Evolutionary conservation across 2,113 vertebrate genomes (phyloP), one percentile per base, ranked within the genome.

Genomic region (Pyrgilauda ruficollis): DNA sequence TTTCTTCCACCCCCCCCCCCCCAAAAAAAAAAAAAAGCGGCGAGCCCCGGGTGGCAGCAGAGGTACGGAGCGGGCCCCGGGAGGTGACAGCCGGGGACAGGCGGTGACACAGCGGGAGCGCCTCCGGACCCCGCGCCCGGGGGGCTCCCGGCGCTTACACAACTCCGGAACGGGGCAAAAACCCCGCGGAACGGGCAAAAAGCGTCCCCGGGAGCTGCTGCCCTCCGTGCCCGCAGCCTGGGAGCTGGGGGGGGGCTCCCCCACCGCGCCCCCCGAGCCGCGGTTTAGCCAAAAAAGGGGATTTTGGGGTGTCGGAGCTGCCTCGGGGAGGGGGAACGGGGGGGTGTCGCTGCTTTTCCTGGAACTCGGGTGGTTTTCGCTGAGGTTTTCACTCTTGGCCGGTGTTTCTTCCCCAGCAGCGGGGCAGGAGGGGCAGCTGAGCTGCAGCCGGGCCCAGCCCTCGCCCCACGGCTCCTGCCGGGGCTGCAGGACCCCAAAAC

Each of bases 311-410:
- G 7, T 5, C 1, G 19, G 35, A 22, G 47, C 22, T 3, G 47
- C 33, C 63, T 2, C 17, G 22, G n/a, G n/a, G n/a, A n/a, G n/a
- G n/a, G n/a, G n/a, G n/a, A n/a, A n/a, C 27, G 37, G 7, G 28
- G 33, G 50, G 62, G 6, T 5, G 8, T 0, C 3, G 61, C 0
- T 15, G 61, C 24, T 8, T 58, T 35, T 20, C 30, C 31, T 13
- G 30, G 7, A 8, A 7, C 10, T 50, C 15, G 0, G 1, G 20
- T 13, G 24, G 8, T 50, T 69, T 59, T 17, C 3, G 0, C 3
- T 3, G 28, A 43, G 11, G 7, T 23, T 37, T 23, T 52, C 1
- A 14, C 27, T 35, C 1, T 37, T 15, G 27, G 6, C 6, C 0
- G 46, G 15, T 0, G 4, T 10, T 77, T 46, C 20, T 28, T 46